phyloP scores from a whole-genome alignment of 2,888 invertebrate genomes.

The Dynastes grantii region DNA sequence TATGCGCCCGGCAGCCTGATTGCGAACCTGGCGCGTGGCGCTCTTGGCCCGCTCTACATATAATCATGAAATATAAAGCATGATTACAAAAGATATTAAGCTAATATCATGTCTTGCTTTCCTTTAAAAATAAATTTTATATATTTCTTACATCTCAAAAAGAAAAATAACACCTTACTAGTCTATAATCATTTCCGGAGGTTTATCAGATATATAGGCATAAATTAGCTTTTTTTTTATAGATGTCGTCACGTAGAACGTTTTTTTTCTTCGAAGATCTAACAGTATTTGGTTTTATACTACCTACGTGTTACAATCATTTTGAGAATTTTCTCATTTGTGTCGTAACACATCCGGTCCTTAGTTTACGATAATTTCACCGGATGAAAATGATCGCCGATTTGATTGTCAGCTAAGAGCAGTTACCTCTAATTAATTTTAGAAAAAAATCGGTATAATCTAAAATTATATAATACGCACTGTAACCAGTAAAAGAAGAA shows the following conservation, averaged over 20 bases:
- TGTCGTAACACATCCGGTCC: conserved; percentile 11
- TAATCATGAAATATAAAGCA: no score
- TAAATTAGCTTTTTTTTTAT: background rate
- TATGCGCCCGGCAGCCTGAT: no score
- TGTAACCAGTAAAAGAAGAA: conserved; percentile 13
- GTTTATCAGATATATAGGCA: no score
- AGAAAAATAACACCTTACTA: no score
- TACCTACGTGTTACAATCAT: background rate
- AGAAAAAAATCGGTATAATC: conserved; percentile 26
- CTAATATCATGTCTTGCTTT: no score
- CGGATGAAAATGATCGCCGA: conserved; percentile 6
- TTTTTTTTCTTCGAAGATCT: background rate
- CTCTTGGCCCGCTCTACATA: no score
- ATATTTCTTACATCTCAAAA: no score
- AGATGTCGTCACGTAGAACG: no score
- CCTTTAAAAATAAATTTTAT: no score
- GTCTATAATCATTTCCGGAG: no score
- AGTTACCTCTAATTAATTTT: conserved; percentile 5
- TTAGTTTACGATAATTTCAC: conserved; percentile 14
- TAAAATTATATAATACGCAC: conserved; percentile 24
- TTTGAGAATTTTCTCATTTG: conserved; percentile 4
- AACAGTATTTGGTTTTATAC: background rate
- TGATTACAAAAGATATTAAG: no score
- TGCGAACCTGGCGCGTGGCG: no score
- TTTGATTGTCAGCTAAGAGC: background rate